These are phyloP conservation scores for Dromiciops gliroides DNA, from an alignment of 2,113 vertebrate genomes.

Conservation along the genomic window DNA sequence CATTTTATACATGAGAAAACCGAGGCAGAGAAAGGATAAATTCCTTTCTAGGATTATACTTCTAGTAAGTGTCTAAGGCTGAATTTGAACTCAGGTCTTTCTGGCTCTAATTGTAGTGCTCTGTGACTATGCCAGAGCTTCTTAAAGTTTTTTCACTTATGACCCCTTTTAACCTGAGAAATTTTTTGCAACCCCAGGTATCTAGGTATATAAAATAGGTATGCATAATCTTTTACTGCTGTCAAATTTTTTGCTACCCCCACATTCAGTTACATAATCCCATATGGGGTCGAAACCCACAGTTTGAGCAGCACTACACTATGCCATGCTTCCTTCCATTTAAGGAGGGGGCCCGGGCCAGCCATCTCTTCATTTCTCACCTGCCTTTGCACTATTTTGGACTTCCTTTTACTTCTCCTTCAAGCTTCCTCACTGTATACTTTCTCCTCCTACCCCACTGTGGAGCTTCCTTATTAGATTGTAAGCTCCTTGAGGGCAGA, in stretches of 20 bases:
- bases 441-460: no score
- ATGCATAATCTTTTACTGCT: no score
- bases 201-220: no score
- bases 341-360: background rate
- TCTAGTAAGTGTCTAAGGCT: background rate
- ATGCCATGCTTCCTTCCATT: background rate
- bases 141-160: no score
- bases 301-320: no score
- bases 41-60: background rate
- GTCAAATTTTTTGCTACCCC: no score
- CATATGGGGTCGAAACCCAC: no score
- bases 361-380: background rate
- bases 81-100: background rate
- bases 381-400: no score
- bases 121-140: no score
- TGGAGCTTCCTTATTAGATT: background rate
- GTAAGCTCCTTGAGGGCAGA: background rate
- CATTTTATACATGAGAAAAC: background rate
- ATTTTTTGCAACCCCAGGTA: no score
- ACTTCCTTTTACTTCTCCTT: background rate
- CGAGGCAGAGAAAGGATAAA: background rate
- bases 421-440: background rate
- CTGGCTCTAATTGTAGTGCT: background rate
- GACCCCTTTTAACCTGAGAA: no score
- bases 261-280: no score